Base-by-base conservation (phyloP, 2,888 invertebrate species). In the Apodemia duryi region DNA sequence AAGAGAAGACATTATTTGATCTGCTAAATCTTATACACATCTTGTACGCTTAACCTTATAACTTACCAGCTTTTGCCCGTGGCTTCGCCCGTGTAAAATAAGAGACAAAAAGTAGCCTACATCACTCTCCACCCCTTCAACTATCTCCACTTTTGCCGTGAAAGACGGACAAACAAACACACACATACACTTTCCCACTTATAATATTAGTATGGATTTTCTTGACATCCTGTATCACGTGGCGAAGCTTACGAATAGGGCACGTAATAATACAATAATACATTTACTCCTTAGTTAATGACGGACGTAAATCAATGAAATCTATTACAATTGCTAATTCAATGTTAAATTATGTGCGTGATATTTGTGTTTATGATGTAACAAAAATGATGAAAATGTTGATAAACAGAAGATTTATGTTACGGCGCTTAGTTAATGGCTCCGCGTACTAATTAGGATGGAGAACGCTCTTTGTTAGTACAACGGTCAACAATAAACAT, bases 371-470 rank as follows among this genome's bases (percentile, higher is more conserved):
- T 72, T 70, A 70, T 71, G 70, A 70, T 67, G 70, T 71, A 70
- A 73, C 70, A 69, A 72, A 68, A 69, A 68, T 67, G 69, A 73
- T 71, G 69, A 73, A 73, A 72, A 69, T 67, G 69, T 70, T 71
- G 67, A 64, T 66, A 67, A 66, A 66, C 54, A 60, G n/a, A 49
- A 71, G 70, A 76, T 77, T 78, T 75, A 77, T 74, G 72, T 68
- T 69, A 66, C 66, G 68, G 65, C 69, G 76, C 72, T 77, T 75
- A 75, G 73, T 80, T 75, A 74, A 76, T 75, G 74, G 72, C 65
- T 66, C 69, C 67, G 64, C 67, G 70, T 70, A 72, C 74, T 77
- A 77, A 78, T 81, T 80, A 75, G 70, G 71, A 70, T 70, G 69
- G 73, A 69, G 68, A 70, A 70, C 68, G 71, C 69, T 72, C 74